phyloP scores from a whole-genome alignment of 2,113 vertebrate genomes.

The Alethe castanea region DNA sequence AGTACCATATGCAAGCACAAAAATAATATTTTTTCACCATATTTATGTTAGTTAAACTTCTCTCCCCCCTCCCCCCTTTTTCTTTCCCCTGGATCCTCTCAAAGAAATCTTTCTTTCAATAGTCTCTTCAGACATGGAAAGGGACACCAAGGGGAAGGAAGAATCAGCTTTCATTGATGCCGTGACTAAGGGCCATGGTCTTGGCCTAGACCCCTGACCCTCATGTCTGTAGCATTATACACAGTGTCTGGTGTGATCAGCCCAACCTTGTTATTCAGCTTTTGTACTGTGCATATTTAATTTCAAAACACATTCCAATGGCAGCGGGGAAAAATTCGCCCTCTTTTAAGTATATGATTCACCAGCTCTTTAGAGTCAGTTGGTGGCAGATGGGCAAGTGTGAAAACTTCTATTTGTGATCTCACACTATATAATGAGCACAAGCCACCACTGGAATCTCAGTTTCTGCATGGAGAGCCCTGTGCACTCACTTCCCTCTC shows the following conservation, averaged over 20 bases:
- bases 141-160: slow-evolving; percentile 56
- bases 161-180: slow-evolving; percentile 66
- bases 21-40: slow-evolving; percentile 65
- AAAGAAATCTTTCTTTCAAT: slow-evolving; percentile 64
- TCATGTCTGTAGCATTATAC: slow-evolving; percentile 65
- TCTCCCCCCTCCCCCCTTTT: background rate
- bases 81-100: background rate
- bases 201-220: slow-evolving; percentile 60
- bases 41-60: slow-evolving; percentile 56
- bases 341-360: slow-evolving; percentile 72
- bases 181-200: slow-evolving; percentile 46
- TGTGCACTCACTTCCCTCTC: background rate
- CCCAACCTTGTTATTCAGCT: slow-evolving; percentile 66
- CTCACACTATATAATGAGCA: slow-evolving; percentile 75
- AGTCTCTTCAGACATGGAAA: slow-evolving; percentile 58
- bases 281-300: slow-evolving; percentile 66
- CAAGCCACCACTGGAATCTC: slow-evolving; percentile 67
- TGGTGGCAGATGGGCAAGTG: slow-evolving; percentile 76
- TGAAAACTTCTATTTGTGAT: slow-evolving; percentile 77
- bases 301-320: slow-evolving; percentile 71
- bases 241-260: slow-evolving; percentile 60
- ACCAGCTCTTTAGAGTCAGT: slow-evolving; percentile 74
- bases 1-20: slow-evolving; percentile 54
- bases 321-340: slow-evolving; percentile 49
- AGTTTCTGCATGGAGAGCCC: slow-evolving; percentile 44